Conservation (phyloP, 2,797 vertebrate species). For the Mus spretus region DNA sequence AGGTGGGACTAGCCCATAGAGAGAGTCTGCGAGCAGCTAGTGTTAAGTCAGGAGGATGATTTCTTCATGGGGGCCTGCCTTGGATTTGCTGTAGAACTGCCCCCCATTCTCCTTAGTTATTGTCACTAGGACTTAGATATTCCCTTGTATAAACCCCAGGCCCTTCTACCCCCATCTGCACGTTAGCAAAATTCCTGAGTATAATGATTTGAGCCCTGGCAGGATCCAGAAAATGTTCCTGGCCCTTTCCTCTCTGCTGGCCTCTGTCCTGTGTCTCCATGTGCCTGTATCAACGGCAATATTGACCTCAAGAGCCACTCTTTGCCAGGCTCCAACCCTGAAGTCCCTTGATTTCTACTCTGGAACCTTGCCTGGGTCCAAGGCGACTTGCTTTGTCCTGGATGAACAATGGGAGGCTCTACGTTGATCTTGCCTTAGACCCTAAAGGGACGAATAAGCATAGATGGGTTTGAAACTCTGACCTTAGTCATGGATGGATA, state of each 20-base stretch:
- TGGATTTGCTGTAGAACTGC: not conserved
- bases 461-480: not conserved
- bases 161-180: not conserved
- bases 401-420: not conserved
- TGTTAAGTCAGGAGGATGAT: not conserved
- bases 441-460: not conserved
- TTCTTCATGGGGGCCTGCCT: not conserved
- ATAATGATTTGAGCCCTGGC: not conserved
- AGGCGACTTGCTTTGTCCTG: not conserved
- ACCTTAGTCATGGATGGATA: not conserved
- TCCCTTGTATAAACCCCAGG: not conserved
- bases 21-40: not conserved
- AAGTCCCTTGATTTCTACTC: not conserved
- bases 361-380: not conserved
- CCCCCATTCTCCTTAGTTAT: not conserved
- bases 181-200: not conserved
- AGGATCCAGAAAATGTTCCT: conserved; percentile 5
- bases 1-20: not conserved
- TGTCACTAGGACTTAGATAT: not conserved
- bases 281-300: not conserved
- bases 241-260: not conserved
- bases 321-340: not conserved
- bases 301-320: not conserved
- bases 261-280: not conserved
- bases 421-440: not conserved